Evolutionary conservation across 2,113 vertebrate species (phyloP).

Genomic region (Upupa epops): DNA sequence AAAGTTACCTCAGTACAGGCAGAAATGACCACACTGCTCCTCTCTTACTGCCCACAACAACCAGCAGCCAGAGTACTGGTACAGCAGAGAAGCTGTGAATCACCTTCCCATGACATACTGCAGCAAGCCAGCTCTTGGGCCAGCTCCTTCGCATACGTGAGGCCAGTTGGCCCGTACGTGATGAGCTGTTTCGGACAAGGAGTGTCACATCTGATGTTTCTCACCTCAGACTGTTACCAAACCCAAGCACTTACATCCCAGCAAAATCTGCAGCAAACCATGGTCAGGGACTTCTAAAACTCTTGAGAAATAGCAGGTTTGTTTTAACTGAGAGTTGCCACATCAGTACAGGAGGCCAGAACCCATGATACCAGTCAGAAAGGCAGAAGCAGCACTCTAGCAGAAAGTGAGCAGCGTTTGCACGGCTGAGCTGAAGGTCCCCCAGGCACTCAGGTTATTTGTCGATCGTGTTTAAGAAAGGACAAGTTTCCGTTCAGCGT

Average conservation of each 20-base stretch:
- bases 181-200: not conserved
- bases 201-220: not conserved
- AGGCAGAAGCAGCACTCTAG: not conserved
- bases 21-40: not conserved
- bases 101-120: constrained; percentile 25
- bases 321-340: not conserved
- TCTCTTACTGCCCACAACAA: not conserved
- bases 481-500: not conserved
- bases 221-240: not conserved
- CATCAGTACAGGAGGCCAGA: not conserved
- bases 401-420: not conserved
- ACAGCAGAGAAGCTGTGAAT: constrained; percentile 6
- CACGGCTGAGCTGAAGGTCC: not conserved
- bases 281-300: not conserved
- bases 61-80: not conserved
- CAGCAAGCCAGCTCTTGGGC: not conserved
- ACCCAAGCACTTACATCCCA: not conserved
- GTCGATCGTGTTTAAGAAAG: not conserved
- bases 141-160: not conserved
- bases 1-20: not conserved
- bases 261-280: not conserved
- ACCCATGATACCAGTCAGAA: not conserved
- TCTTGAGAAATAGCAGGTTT: not conserved
- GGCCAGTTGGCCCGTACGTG: not conserved
- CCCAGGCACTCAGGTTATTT: not conserved